Percentiles rank a stretch among this genome's conserved stretches.
These are phyloP conservation scores for Lepetodrilus schrolli DNA, from an alignment of 2,888 invertebrate genomes.

Conservation along the genomic window DNA sequence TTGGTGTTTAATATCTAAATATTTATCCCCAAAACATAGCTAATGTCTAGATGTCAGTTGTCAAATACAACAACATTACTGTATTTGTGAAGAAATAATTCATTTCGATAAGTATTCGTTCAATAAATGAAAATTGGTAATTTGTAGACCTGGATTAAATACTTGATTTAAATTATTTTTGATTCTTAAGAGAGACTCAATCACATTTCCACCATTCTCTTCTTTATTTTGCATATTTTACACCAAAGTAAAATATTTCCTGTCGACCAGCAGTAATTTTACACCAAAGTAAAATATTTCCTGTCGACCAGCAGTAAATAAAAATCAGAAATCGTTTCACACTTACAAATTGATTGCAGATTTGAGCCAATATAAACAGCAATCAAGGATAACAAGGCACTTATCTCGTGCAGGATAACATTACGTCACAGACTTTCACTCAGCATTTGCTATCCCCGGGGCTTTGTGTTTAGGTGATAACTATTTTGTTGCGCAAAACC, in stretches of 20 bases:
- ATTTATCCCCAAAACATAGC: no score
- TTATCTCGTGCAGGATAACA: background rate
- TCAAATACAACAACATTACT: no score
- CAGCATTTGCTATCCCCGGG: background rate
- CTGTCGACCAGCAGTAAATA: background rate
- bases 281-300: background rate
- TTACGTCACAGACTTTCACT: background rate
- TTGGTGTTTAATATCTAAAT: no score
- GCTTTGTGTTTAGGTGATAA: constrained; percentile 14
- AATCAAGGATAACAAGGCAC: background rate
- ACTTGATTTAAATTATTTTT: no score
- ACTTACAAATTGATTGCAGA: constrained; percentile 1
- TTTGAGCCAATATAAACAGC: constrained; percentile 6
- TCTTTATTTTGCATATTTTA: no score
- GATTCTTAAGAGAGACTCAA: background rate
- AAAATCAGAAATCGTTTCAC: constrained; percentile 10
- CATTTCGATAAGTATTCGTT: no score
- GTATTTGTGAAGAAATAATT: no score
- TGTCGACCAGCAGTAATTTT: background rate
- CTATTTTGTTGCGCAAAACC: background rate
- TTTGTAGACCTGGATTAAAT: no score
- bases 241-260: no score
- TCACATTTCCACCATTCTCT: no score
- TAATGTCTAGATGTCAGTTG: no score
- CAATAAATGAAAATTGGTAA: no score